These are phyloP conservation scores for Gisinianus flammeolus DNA, from an alignment of 2,888 invertebrate species.

Conservation along the genomic window DNA sequence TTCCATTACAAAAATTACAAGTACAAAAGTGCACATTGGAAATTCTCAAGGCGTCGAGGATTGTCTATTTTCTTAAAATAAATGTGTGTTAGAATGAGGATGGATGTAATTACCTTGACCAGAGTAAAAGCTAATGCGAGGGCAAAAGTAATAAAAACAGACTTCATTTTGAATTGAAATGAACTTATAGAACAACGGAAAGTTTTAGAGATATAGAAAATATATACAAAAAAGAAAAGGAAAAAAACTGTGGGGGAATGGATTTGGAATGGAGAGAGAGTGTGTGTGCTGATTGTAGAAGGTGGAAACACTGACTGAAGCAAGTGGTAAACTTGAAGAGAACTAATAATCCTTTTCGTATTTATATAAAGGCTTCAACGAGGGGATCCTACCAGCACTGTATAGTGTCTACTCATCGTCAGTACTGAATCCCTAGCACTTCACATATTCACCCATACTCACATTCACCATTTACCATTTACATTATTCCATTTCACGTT, in stretches of 20 bases:
- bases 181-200: neutral
- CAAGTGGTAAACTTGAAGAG: conserved; percentile 9
- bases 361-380: conserved; percentile 10
- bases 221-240: neutral
- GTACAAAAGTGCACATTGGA: neutral
- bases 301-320: conserved; percentile 11
- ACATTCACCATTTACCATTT: too few relatives aligned
- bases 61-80: neutral
- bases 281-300: neutral
- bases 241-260: neutral
- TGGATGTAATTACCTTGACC: conserved; percentile 10
- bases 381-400: neutral
- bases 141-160: neutral
- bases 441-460: neutral
- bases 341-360: conserved; percentile 18
- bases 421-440: conserved; percentile 2
- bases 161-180: conserved; percentile 4
- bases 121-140: conserved; percentile 4
- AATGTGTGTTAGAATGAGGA: neutral
- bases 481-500: too few relatives aligned
- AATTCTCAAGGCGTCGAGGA: neutral
- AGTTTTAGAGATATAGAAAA: neutral
- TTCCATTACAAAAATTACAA: neutral
- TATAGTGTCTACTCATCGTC: neutral
- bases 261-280: neutral